Evolutionary conservation across 1,140 invertebrate species (phyloP), one percentile per base, ranked within the genome.

Genomic region (Chrysoperla carnea): DNA sequence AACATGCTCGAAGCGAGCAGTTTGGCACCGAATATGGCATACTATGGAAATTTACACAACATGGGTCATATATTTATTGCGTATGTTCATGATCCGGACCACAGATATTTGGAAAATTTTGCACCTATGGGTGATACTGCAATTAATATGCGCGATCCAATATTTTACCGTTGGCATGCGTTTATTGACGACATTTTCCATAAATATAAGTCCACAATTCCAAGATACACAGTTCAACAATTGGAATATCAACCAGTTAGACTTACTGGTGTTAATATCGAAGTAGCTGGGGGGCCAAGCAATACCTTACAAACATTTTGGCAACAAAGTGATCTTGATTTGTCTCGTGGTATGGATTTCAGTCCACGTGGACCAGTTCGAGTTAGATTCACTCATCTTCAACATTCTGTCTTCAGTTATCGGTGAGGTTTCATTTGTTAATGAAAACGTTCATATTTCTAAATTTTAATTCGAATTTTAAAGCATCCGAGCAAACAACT

Each of bases 31-130:
- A 84, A 89, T 55, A 58, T 56, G 4, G 68, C 68, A 8, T 62
- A 75, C 37, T 86, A 85, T 48, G 81, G 82, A n/a, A 72, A 81
- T 52, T 54, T 77, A 40, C 82, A 86, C 52, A 85, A 85, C 57
- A 69, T 75, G 47, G 79, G 79, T 1, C 70, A 74, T 46, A 60
- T 78, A 0, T 67, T 75, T 31, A 70, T 84, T 46, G 70, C 75
- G 1, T 77, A 68, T 45, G 64, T 70, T 29, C 81, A 85, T 48
- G 82, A 85, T 60, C 81, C 81, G 1, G 76, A 81, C 53, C 65
- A 73, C 53, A 68, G 74, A 50, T 74, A 78, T 56, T 61, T 79
- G 62, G 75, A 23, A 23, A 23, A 23, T 4, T 76, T 76, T 46
- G 64, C 70, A 12, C 67, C 79, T 0, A 81, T 77, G 64, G 72